Evolutionary conservation across 2,797 vertebrate genomes (phyloP).

Genomic region (Gambelia wislizenii): DNA sequence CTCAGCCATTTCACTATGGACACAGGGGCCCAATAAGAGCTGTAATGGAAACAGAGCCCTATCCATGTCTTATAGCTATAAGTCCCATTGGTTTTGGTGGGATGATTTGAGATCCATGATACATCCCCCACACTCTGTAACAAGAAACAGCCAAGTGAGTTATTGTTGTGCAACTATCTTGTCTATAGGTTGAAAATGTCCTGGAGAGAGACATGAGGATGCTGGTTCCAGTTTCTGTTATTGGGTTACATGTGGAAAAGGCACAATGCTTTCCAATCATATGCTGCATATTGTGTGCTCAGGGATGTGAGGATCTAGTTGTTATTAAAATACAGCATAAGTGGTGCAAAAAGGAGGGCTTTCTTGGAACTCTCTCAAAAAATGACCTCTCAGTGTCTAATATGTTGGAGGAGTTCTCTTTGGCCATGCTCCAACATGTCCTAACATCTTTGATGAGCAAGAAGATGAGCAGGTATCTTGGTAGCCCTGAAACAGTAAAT

Average conservation of each 20-base stretch:
- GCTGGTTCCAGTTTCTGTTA: background rate
- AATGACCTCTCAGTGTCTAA: background rate
- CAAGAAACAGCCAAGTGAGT: background rate
- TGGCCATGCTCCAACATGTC: background rate
- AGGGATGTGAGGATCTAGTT: background rate
- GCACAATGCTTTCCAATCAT: background rate
- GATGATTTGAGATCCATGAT: background rate
- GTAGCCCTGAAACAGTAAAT: background rate
- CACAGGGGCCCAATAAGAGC: background rate
- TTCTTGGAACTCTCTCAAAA: accelerated
- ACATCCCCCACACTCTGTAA: background rate
- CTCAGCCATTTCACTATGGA: background rate
- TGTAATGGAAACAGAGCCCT: accelerated
- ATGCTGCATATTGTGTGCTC: background rate
- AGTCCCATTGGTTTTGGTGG: background rate
- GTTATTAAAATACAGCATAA: background rate
- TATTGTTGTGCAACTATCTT: background rate
- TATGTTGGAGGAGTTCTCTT: background rate
- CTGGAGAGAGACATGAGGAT: background rate
- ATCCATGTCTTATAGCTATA: background rate
- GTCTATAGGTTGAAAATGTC: background rate
- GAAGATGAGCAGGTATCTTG: background rate
- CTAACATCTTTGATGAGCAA: background rate
- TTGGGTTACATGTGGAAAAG: background rate
- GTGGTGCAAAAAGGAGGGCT: accelerated